These are phyloP conservation scores for Fopius arisanus DNA, from an alignment of 1,140 invertebrate genomes.

Conservation along the genomic window DNA sequence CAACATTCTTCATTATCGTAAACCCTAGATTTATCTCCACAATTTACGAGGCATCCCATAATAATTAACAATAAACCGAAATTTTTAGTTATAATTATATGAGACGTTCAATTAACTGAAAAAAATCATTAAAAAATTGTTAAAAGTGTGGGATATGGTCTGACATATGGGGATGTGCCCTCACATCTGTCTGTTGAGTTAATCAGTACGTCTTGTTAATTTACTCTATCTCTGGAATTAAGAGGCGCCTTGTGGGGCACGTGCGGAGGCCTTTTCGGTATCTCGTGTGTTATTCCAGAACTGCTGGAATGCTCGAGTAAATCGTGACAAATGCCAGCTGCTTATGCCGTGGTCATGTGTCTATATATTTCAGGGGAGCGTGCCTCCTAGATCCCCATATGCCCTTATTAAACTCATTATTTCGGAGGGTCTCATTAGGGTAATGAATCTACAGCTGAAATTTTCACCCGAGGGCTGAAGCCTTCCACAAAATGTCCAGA, in stretches of 20 bases:
- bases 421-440: neutral
- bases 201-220: neutral
- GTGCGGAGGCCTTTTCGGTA: neutral
- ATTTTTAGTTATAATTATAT: no score
- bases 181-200: neutral
- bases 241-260: neutral
- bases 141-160: no score
- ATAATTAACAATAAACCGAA: no score
- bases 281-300: neutral
- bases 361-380: neutral
- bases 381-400: neutral
- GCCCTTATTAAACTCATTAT: conserved; percentile 1
- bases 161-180: neutral
- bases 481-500: neutral
- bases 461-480: neutral
- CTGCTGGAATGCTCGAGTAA: neutral
- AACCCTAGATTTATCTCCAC: no score
- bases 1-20: neutral
- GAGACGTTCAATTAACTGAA: no score
- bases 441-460: neutral
- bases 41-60: no score
- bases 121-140: no score
- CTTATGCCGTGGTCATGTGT: neutral
- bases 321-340: conserved; percentile 10
- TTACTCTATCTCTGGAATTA: conserved; percentile 1